phyloP scores from a whole-genome alignment of 2,888 invertebrate genomes.

The Pachycephus smyrnensis region DNA sequence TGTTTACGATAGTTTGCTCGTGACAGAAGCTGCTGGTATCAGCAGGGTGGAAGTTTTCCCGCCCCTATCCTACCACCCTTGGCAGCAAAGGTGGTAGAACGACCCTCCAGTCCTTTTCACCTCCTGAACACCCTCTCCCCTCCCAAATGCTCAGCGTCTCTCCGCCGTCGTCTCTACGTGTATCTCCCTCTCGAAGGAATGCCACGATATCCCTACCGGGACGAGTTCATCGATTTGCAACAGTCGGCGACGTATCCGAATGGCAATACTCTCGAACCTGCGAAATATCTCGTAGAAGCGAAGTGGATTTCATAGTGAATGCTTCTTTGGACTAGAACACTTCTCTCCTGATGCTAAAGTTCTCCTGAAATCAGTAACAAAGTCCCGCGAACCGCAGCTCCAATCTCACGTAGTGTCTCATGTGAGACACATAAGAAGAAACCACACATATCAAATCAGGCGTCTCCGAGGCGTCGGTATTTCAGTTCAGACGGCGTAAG shows the following conservation, averaged over 20 bases:
- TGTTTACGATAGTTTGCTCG: not conserved
- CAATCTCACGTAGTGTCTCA: not conserved
- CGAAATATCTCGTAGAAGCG: not conserved
- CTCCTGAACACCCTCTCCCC: not conserved
- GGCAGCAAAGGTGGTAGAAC: not conserved
- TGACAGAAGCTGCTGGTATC: not conserved
- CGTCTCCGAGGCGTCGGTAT: not conserved
- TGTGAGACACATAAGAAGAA: not conserved
- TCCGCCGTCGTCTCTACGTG: conserved; percentile 9
- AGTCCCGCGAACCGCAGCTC: not conserved
- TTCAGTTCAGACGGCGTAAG: not conserved
- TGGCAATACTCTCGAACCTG: not conserved
- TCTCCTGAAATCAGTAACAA: not conserved
- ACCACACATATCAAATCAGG: not conserved
- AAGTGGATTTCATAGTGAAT: not conserved
- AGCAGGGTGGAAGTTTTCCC: not conserved
- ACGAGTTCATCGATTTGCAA: conserved; percentile 53
- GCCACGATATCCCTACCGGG: conserved; percentile 41
- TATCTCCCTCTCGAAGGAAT: conserved; percentile 24
- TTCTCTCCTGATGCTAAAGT: not conserved
- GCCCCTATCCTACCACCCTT: not conserved
- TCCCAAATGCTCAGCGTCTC: not conserved
- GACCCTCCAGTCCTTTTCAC: not conserved
- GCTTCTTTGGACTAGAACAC: not conserved
- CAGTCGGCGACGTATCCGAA: conserved; percentile 36